These are phyloP conservation scores for Molorchus minor DNA, from an alignment of 2,888 invertebrate genomes.

Conservation along the genomic window DNA sequence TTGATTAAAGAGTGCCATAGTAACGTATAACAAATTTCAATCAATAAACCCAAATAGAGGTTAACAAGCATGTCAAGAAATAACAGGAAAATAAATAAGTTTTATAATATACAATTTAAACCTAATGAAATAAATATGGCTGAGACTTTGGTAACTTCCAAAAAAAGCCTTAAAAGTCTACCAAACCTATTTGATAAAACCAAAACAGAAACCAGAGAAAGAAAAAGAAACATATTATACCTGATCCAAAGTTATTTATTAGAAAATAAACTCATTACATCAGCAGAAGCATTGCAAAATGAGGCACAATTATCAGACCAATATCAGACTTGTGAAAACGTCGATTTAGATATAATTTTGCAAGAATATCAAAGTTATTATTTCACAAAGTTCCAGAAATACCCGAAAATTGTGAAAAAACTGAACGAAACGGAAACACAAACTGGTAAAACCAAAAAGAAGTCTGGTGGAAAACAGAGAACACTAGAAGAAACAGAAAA, in stretches of 20 bases:
- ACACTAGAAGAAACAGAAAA: conserved; percentile 30
- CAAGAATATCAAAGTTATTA: conserved; percentile 91
- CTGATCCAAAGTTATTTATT: conserved; percentile 74
- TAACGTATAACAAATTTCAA: no score
- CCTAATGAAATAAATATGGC: conserved; percentile 32
- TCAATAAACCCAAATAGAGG: no score
- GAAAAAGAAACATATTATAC: conserved; percentile 68
- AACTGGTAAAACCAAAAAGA: conserved; percentile 30
- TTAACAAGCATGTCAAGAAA: no score
- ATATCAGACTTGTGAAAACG: conserved; percentile 86
- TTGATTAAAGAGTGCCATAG: no score
- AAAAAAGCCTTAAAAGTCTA: conserved; percentile 22
- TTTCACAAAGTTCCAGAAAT: conserved; percentile 84
- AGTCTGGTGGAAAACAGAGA: conserved; percentile 28
- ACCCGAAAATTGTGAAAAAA: conserved; percentile 81
- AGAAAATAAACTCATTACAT: conserved; percentile 71
- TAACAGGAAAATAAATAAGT: no score
- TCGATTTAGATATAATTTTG: conserved; percentile 87
- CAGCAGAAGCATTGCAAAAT: conserved; percentile 71
- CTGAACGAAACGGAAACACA: conserved; percentile 37
- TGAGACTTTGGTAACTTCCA: conserved; percentile 24
- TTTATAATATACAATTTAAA: no score
- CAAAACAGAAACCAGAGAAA: conserved; percentile 56
- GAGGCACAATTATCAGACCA: conserved; percentile 79
- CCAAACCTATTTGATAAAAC: conserved; percentile 46